phyloP scores from a whole-genome alignment of 2,113 vertebrate genomes.

The Symphodus melops region DNA sequence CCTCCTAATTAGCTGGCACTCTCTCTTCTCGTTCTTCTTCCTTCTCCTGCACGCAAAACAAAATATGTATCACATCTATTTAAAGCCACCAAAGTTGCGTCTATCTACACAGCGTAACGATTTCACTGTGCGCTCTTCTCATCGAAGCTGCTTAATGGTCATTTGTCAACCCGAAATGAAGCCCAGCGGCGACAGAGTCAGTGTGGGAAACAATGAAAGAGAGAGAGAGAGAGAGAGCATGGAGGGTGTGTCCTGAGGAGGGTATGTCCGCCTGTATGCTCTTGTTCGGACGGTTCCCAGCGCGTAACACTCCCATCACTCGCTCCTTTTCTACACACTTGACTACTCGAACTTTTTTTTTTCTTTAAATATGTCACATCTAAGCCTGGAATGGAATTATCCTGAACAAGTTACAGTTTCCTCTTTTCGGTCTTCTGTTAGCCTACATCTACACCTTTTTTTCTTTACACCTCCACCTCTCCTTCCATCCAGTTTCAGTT shows the following conservation, averaged over 20 bases:
- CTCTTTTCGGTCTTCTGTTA: constrained; percentile 25
- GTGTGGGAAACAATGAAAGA: constrained; percentile 73
- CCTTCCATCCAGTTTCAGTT: constrained; percentile 51
- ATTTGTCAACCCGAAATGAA: constrained; percentile 60
- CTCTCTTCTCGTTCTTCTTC: constrained; percentile 56
- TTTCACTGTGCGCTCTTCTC: constrained; percentile 51
- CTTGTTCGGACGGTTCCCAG: constrained; percentile 59
- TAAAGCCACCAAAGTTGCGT: constrained; percentile 32
- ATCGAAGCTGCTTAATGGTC: constrained; percentile 48
- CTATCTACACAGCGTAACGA: constrained; percentile 38
- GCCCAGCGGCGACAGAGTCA: constrained; percentile 56
- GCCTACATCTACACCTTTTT: constrained; percentile 27
- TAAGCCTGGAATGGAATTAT: constrained; percentile 7
- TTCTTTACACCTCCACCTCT: constrained; percentile 36
- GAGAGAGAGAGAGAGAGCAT: constrained; percentile 29
- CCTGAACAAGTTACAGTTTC: constrained; percentile 18
- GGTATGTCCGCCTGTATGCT: constrained; percentile 74
- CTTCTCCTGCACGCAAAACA: constrained; percentile 22
- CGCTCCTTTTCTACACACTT: neutral
- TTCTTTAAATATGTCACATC: constrained; percentile 11
- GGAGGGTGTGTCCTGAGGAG: constrained; percentile 83
- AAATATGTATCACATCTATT: neutral
- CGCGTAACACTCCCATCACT: constrained; percentile 25
- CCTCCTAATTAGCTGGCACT: constrained; percentile 78
- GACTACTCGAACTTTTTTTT: neutral